These are phyloP conservation scores for Tragelaphus scriptus DNA, from an alignment of 2,113 vertebrate species.

Conservation along the genomic window DNA sequence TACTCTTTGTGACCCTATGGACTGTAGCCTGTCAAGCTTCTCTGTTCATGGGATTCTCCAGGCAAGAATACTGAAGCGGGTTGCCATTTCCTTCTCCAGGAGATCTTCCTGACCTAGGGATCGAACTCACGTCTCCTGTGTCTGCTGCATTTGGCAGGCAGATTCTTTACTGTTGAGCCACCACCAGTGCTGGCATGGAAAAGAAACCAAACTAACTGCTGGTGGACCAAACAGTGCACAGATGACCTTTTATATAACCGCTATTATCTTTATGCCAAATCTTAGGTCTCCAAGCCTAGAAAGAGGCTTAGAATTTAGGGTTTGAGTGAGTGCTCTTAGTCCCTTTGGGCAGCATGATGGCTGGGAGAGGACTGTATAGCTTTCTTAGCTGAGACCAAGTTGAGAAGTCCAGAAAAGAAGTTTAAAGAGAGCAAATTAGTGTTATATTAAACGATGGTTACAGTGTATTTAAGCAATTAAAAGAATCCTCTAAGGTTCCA, in stretches of 20 bases:
- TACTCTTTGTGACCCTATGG: background rate
- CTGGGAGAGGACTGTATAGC: background rate
- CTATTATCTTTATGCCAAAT: background rate
- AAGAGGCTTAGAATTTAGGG: background rate
- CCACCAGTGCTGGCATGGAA: background rate
- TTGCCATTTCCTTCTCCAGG: background rate
- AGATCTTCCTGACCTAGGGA: background rate
- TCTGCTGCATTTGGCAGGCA: background rate
- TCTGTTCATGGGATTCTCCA: background rate
- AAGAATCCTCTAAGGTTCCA: constrained; percentile 64
- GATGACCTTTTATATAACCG: background rate
- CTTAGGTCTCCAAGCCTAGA: background rate
- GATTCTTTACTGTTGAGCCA: background rate
- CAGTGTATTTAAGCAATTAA: constrained; percentile 61
- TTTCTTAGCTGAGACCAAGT: constrained; percentile 19
- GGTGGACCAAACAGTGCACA: background rate
- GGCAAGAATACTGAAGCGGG: background rate
- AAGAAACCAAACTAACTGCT: background rate
- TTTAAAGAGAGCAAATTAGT: constrained; percentile 46
- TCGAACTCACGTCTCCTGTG: background rate
- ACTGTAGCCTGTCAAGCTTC: background rate
- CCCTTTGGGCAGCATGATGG: background rate
- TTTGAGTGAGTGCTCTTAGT: background rate
- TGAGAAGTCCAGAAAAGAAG: constrained; percentile 35
- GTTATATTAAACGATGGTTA: constrained; percentile 65